These are phyloP conservation scores for Drosophila takahashii DNA, from an alignment of 1,140 invertebrate species.

Conservation along the genomic window DNA sequence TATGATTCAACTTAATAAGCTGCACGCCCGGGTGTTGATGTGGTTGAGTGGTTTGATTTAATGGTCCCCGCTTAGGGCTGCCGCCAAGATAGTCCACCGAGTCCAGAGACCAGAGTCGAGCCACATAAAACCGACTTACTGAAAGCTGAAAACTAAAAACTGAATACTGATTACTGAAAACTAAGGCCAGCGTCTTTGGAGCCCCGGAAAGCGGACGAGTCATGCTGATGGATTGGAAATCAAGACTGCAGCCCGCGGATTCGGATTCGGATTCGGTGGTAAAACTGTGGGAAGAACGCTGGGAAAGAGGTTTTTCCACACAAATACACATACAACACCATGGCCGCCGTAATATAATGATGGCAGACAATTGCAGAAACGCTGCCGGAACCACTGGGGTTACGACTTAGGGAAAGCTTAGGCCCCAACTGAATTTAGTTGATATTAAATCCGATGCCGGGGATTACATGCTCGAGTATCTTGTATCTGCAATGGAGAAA, in stretches of 20 bases:
- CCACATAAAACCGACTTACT: constrained; percentile 17
- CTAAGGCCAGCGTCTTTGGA: constrained; percentile 4
- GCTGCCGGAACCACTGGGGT: constrained; percentile 46
- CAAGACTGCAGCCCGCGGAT: constrained; percentile 23
- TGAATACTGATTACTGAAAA: constrained; percentile 7
- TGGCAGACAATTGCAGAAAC: constrained; percentile 64
- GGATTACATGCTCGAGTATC: neutral
- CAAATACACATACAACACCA: neutral
- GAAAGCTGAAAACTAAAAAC: constrained; percentile 2
- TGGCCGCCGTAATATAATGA: constrained; percentile 17
- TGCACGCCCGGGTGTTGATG: constrained; percentile 54
- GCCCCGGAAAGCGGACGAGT: constrained; percentile 35
- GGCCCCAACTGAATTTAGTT: constrained; percentile 8
- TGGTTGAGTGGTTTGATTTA: constrained; percentile 72
- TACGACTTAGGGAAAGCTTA: constrained; percentile 31
- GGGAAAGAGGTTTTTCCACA: constrained; percentile 31
- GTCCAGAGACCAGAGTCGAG: constrained; percentile 8
- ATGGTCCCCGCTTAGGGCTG: constrained; percentile 55
- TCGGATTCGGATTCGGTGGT: constrained; percentile 20
- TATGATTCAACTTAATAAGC: constrained; percentile 67
- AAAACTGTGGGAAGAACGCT: constrained; percentile 40
- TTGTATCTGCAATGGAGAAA: neutral
- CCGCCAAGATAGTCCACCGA: constrained; percentile 5
- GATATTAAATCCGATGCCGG: constrained; percentile 1
- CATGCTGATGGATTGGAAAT: constrained; percentile 59